A percentile compares a stretch with the other conserved stretches of the same genome.
Evolutionary conservation across 1,140 invertebrate species (phyloP).

Genomic region (Cardiocondyla obscurior): DNA sequence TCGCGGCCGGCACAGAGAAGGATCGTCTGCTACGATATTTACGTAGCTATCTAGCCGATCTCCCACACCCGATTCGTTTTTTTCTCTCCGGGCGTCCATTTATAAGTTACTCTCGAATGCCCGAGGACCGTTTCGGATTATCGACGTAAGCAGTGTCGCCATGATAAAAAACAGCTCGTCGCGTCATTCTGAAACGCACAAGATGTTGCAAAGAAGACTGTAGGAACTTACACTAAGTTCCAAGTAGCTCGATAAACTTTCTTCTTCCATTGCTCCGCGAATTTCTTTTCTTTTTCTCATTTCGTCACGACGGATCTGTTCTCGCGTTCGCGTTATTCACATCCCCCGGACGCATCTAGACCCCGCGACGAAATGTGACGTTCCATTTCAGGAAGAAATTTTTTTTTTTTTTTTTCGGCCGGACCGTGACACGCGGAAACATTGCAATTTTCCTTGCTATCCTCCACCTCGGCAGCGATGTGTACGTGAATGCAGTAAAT

Average conservation of each 20-base stretch:
- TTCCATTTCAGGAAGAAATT: constrained; percentile 14
- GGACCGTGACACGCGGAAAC: background rate
- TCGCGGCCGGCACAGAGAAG: constrained; percentile 37
- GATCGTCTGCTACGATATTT: constrained; percentile 62
- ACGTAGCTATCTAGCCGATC: constrained; percentile 42
- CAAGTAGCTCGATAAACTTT: background rate
- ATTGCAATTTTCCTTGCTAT: background rate
- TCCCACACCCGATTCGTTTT: too few relatives aligned
- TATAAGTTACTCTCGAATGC: constrained; percentile 48
- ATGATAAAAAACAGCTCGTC: background rate
- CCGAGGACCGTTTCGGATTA: background rate
- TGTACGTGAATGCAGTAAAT: constrained; percentile 58
- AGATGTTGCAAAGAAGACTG: background rate
- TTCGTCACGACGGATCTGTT: background rate
- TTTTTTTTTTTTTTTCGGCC: constrained; percentile 21
- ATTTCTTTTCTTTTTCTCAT: background rate
- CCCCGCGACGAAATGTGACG: constrained; percentile 7
- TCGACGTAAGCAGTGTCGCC: background rate
- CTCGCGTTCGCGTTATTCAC: background rate
- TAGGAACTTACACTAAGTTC: background rate
- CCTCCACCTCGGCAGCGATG: background rate
- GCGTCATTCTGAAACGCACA: background rate
- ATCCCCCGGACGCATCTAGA: background rate
- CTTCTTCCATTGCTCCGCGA: background rate
- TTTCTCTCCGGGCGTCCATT: background rate